phyloP scores from a whole-genome alignment of 2,113 vertebrate species.

The Dasyurus viverrinus region DNA sequence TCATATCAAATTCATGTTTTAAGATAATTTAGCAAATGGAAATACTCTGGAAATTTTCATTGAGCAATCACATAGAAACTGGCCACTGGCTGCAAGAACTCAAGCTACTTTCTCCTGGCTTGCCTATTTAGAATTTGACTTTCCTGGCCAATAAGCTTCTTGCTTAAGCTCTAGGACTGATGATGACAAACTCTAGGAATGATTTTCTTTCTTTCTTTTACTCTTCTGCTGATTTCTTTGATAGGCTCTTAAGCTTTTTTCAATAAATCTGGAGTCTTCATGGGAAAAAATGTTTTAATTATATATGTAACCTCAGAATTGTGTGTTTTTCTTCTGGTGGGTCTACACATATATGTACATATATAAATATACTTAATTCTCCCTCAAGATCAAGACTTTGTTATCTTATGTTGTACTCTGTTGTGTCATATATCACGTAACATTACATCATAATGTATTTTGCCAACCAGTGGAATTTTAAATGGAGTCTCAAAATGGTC shows the following conservation, averaged over 20 bases:
- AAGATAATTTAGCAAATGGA: neutral
- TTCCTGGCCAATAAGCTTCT: neutral
- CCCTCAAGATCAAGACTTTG: neutral
- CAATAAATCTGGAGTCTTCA: neutral
- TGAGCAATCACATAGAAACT: neutral
- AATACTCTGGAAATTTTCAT: neutral
- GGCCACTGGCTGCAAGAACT: neutral
- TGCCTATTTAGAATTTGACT: neutral
- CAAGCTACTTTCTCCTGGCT: neutral
- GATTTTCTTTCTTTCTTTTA: neutral
- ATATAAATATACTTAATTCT: neutral
- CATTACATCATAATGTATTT: neutral
- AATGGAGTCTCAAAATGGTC: neutral
- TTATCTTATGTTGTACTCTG: neutral
- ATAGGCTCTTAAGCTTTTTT: neutral
- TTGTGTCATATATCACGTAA: neutral
- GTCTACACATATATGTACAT: neutral
- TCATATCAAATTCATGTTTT: neutral
- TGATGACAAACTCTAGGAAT: neutral
- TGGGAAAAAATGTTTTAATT: neutral
- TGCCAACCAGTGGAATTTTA: neutral
- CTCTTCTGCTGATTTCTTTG: neutral
- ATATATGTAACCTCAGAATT: neutral
- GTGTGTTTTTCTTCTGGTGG: constrained; percentile 54
- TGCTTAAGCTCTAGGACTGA: neutral